A percentile compares a stretch with the other conserved stretches of the same genome.
Evolutionary conservation across 2,888 invertebrate genomes (phyloP).

Genomic region (Gibbula magus): DNA sequence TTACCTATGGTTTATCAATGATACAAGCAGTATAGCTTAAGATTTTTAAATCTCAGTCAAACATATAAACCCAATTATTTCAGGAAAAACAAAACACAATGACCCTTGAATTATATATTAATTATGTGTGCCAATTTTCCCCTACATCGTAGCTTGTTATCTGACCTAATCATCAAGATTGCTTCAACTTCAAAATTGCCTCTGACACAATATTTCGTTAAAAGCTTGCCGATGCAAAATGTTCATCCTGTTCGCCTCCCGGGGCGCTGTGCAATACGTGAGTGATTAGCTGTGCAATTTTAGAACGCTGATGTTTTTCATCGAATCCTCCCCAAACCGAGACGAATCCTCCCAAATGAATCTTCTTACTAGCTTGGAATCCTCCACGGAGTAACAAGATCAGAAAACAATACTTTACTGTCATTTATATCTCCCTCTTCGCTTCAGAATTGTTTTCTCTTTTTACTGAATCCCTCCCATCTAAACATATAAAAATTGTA

Average conservation of each 20-base stretch:
- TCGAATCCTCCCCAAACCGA: background rate
- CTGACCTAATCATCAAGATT: background rate
- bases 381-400: background rate
- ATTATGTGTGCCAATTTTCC: no score
- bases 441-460: no score
- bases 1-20: no score
- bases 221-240: background rate
- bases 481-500: no score
- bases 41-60: no score
- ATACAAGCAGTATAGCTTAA: no score
- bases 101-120: no score
- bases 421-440: background rate
- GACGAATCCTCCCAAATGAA: background rate
- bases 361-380: background rate
- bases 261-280: background rate
- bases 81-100: no score
- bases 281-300: background rate
- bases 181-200: background rate
- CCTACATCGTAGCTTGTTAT: no score
- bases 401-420: background rate
- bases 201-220: slow-evolving; percentile 1
- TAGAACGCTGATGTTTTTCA: slow-evolving; percentile 8
- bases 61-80: no score
- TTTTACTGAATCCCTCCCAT: no score
- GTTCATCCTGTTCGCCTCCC: background rate